These are phyloP conservation scores for Vandiemenella viatica DNA, from an alignment of 2,888 invertebrate genomes.

Conservation along the genomic window DNA sequence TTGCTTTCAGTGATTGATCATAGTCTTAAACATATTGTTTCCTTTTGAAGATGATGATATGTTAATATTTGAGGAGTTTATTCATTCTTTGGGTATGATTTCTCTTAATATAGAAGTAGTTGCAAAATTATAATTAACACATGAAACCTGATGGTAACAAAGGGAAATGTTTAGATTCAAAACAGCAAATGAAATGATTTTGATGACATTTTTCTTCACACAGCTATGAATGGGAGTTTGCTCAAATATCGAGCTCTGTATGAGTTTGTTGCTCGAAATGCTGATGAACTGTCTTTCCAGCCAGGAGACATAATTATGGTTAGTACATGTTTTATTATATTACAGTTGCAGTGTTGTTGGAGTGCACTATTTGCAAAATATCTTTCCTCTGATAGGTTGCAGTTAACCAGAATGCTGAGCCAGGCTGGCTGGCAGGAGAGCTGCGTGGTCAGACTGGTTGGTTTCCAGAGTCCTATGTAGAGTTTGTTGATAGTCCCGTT, in stretches of 20 bases:
- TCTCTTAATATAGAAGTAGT: too few species aligned
- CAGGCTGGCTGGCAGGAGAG: conserved; percentile 93
- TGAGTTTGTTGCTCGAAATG: conserved; percentile 81
- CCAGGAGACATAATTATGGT: conserved; percentile 85
- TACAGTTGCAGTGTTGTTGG: too few species aligned
- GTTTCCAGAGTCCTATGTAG: conserved; percentile 94
- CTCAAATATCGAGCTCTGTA: conserved; percentile 76
- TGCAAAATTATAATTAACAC: too few species aligned
- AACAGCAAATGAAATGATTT: too few species aligned
- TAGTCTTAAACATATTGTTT: too few species aligned
- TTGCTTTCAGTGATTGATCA: too few species aligned
- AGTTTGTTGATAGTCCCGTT: conserved; percentile 43
- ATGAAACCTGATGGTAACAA: too few species aligned
- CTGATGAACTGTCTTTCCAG: conserved; percentile 83
- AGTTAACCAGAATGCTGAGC: conserved; percentile 73
- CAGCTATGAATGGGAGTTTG: conserved; percentile 6
- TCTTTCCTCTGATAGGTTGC: conserved; percentile 35
- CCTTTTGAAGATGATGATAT: too few species aligned
- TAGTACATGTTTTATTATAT: conserved; percentile 11
- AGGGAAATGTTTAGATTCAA: too few species aligned
- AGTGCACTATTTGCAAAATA: conserved; percentile 5
- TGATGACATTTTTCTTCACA: neutral
- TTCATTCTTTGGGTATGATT: too few species aligned
- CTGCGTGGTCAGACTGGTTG: conserved; percentile 82
- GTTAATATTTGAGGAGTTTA: too few species aligned